These are phyloP conservation scores for Drosophila engyochracea DNA, from an alignment of 2,888 invertebrate genomes.

Conservation along the genomic window DNA sequence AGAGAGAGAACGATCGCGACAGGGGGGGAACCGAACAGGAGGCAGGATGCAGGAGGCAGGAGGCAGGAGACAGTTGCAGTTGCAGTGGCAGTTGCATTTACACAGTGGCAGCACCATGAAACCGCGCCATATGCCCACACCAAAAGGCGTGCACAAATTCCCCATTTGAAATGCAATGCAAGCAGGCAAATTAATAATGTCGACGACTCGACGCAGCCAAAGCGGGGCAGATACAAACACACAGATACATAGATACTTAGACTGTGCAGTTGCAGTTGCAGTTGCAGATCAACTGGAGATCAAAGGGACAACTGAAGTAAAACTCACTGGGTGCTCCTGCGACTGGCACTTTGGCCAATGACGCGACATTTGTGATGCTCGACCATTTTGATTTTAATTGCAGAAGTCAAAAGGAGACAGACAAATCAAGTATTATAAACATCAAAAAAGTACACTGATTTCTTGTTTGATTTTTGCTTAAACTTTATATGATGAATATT, in stretches of 20 bases:
- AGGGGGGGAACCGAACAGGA: neutral
- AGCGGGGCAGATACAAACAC: constrained; percentile 9
- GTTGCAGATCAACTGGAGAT: constrained; percentile 50
- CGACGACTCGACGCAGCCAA: constrained; percentile 53
- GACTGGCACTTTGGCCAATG: constrained; percentile 39
- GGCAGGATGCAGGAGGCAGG: neutral
- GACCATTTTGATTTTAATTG: constrained; percentile 36
- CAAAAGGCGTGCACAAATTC: constrained; percentile 65
- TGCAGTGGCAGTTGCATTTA: constrained; percentile 26
- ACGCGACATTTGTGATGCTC: constrained; percentile 24
- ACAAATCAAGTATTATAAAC: neutral
- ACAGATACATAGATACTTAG: constrained; percentile 1
- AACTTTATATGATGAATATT: neutral
- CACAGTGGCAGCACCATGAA: constrained; percentile 21
- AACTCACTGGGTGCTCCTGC: constrained; percentile 29
- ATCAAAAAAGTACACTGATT: neutral
- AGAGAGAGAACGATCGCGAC: constrained; percentile 22
- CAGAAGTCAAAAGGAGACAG: neutral
- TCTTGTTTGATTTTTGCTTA: neutral
- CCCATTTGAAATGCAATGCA: constrained; percentile 56
- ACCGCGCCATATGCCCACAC: constrained; percentile 46
- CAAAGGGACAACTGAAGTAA: constrained; percentile 47
- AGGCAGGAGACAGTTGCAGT: neutral
- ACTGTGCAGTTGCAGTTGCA: constrained; percentile 28
- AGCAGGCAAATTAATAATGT: constrained; percentile 76